These are phyloP conservation scores for Enchytraeus crypticus DNA, from an alignment of 2,888 invertebrate species.

Conservation along the genomic window DNA sequence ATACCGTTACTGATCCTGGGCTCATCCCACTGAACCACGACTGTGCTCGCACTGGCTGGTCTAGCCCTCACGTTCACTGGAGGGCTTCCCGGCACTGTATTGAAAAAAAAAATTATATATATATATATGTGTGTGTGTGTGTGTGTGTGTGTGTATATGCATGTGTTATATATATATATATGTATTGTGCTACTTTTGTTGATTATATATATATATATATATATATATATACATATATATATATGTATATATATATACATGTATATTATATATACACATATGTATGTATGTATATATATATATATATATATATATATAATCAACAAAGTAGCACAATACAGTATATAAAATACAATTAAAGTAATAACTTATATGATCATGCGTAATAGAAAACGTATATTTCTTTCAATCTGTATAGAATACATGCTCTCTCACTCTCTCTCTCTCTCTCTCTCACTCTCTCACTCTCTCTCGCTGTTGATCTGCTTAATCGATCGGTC, in stretches of 20 bases:
- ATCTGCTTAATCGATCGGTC: too few relatives aligned
- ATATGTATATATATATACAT: not conserved
- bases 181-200: not conserved
- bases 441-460: too few relatives aligned
- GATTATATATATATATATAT: not conserved
- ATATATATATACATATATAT: conserved; percentile 1
- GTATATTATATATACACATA: too few relatives aligned
- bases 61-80: conserved; percentile 87
- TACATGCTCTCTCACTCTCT: too few relatives aligned
- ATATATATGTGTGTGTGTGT: not conserved
- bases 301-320: too few relatives aligned
- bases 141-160: not conserved
- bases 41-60: conserved; percentile 53
- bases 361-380: too few relatives aligned
- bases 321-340: too few relatives aligned
- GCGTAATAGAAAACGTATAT: too few relatives aligned
- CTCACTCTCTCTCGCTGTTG: too few relatives aligned
- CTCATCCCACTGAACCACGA: not conserved
- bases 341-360: too few relatives aligned
- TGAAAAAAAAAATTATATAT: not conserved
- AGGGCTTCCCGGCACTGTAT: conserved; percentile 81
- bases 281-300: too few relatives aligned
- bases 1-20: not conserved
- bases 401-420: too few relatives aligned
- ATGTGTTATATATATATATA: not conserved